Base-by-base conservation (phyloP, 64 coral and sea anemone genomes). In the Porites lutea region DNA sequence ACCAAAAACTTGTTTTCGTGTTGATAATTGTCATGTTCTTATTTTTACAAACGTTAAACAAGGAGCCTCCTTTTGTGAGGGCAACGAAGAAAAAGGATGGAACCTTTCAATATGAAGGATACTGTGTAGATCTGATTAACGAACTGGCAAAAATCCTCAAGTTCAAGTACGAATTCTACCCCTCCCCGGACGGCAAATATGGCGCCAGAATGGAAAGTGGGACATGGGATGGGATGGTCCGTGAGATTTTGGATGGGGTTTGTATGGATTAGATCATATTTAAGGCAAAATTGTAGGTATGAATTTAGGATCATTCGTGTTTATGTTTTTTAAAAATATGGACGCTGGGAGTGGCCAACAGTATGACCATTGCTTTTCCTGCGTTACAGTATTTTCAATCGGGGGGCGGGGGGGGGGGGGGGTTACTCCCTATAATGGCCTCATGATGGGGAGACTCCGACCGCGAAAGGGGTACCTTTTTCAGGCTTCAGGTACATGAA, bases 171-270 rank as follows among this genome's bases (percentile, higher is more conserved):
- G 78, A 90, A 20, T 71, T 90, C 46, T 66, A 72, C 47, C 45
- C 15, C 12, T 54, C 76, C 3, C 89, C 89, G 66, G 89, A 90
- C 20, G 60, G 11, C 1, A 4, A 82, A 7, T 90, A 82, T 44
- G 89, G 89, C 9, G 21, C 65, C 13, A 5, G 44, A 10, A 75
- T 12, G 2, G 3, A 44, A 10, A 80, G 82, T n/a, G 89, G 89
- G 3, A 71, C 77, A 8, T 90, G 89, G 89, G 22, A 90, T 60
- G 89, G 89, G 15, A 90, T 90, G 89, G 79, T 90, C 11, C 1
- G 78, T 59, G 78, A 72, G 16, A 13, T 82, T 51, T 19, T 82
- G 6, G 65, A 82, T 20, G 37, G 66, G 23, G 78, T 90, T 48
- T 2, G 43, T 5, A 52, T 15, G 27, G 27, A 23, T 49, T 27